These are phyloP conservation scores for Molossus alvarezi DNA, from an alignment of 2,797 vertebrate species.

Conservation along the genomic window DNA sequence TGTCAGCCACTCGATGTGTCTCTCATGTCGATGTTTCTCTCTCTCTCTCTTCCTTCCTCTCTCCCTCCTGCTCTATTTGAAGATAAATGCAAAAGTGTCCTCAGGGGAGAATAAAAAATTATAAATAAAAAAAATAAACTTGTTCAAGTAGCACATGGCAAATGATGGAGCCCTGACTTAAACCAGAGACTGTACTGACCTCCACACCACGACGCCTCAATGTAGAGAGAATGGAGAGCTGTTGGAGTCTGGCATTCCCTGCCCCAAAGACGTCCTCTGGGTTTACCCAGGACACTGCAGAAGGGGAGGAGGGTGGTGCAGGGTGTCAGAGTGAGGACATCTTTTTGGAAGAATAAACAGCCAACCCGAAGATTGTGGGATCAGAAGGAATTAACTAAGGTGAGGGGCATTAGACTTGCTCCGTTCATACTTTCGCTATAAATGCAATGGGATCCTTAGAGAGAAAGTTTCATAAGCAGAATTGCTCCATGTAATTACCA, in stretches of 20 bases:
- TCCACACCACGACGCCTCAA: background rate
- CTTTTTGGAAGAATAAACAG: background rate
- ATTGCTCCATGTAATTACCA: background rate
- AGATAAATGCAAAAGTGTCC: too few species aligned
- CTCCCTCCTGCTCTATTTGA: too few species aligned
- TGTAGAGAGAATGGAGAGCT: background rate
- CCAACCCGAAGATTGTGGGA: background rate
- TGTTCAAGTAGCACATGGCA: background rate
- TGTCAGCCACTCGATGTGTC: too few species aligned
- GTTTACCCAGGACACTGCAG: background rate
- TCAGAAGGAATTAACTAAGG: background rate
- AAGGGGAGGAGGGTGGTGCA: background rate
- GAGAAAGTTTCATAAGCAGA: background rate
- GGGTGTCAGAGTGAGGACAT: background rate
- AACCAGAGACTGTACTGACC: background rate
- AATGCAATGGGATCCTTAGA: background rate
- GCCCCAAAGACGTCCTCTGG: background rate
- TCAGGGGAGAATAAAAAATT: too few species aligned
- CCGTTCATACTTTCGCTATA: background rate
- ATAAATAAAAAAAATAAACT: background rate
- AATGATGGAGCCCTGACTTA: background rate
- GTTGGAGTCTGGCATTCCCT: background rate
- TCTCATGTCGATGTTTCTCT: too few species aligned
- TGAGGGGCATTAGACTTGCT: background rate
- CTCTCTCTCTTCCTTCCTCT: too few species aligned